phyloP scores from a whole-genome alignment of 2,797 vertebrate species.

The Okamejei kenojei region DNA sequence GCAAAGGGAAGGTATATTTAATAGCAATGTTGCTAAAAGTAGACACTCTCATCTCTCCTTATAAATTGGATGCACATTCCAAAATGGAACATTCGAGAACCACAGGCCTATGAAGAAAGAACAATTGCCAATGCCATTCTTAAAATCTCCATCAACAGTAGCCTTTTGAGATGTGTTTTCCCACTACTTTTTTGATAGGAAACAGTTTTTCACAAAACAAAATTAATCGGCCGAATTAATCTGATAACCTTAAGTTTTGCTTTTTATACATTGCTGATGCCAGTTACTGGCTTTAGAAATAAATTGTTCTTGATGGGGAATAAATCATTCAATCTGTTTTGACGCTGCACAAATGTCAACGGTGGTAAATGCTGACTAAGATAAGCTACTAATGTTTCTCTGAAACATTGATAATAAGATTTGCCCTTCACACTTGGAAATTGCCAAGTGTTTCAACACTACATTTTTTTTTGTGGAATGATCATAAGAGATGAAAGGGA shows the following conservation, averaged over 20 bases:
- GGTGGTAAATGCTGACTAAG: not conserved
- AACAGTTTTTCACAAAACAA: not conserved
- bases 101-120: not conserved
- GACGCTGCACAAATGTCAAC: conserved; percentile 18
- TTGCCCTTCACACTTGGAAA: not conserved
- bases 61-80: not conserved
- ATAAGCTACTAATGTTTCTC: not conserved
- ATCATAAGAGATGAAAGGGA: too few relatives aligned
- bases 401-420: not conserved
- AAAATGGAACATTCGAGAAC: not conserved
- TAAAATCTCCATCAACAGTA: not conserved
- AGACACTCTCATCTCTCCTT: not conserved
- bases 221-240: not conserved
- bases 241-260: not conserved
- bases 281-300: not conserved
- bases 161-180: not conserved
- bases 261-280: not conserved
- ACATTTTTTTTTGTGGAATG: not conserved
- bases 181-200: not conserved
- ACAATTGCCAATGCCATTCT: not conserved
- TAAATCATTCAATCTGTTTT: not conserved
- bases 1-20: not conserved
- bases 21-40: not conserved
- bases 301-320: not conserved
- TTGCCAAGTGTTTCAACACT: not conserved